These are phyloP conservation scores for Meloe dianella DNA, from an alignment of 2,888 invertebrate genomes.

Conservation along the genomic window DNA sequence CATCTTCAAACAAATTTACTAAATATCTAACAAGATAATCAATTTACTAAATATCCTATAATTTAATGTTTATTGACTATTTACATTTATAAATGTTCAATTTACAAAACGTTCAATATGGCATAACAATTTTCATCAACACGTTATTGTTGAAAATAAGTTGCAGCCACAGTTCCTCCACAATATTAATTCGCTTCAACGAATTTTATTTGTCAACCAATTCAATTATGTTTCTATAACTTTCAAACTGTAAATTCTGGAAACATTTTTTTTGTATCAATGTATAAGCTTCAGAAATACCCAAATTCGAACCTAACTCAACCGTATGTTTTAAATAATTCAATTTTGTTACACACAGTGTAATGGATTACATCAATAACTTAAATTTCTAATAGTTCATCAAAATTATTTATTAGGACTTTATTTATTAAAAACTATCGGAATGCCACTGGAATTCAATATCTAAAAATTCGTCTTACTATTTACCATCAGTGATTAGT, in stretches of 20 bases:
- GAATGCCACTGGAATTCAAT: no score
- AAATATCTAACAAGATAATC: neutral
- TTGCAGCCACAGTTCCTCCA: neutral
- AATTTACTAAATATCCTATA: neutral
- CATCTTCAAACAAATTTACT: no score
- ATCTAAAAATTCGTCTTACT: no score
- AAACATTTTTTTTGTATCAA: neutral
- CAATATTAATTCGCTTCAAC: neutral
- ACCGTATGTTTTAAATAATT: no score
- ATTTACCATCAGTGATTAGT: no score
- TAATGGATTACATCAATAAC: no score
- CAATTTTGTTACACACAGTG: no score
- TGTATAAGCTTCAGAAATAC: no score
- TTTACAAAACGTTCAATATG: neutral
- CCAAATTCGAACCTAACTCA: no score
- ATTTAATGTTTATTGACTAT: neutral
- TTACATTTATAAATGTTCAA: conserved; percentile 10
- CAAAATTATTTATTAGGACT: no score
- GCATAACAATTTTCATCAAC: neutral
- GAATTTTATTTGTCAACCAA: conserved; percentile 3
- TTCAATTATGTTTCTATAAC: conserved; percentile 13
- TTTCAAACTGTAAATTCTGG: neutral
- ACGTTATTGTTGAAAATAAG: neutral
- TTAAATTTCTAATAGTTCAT: no score
- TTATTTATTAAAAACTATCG: no score